Conservation (phyloP, 2,888 invertebrate genomes). For the Lomographa bimaculata region DNA sequence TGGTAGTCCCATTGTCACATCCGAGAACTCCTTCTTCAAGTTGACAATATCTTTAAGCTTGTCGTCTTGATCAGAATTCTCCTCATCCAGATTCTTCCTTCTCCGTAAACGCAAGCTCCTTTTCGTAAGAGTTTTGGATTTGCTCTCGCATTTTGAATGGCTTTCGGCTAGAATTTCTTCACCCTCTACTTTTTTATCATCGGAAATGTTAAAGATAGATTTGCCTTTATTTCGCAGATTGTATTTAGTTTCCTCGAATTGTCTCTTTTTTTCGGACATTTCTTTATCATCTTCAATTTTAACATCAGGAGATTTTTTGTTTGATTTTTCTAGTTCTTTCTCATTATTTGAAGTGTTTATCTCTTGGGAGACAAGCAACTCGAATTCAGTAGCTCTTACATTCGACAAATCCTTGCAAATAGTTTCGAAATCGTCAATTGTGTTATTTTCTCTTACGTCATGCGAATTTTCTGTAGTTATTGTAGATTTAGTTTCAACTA, state of each 20-base stretch:
- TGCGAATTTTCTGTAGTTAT: constrained; percentile 13
- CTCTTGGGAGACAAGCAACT: constrained; percentile 51
- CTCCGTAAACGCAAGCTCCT: constrained; percentile 55
- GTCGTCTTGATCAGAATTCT: constrained; percentile 37
- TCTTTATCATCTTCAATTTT: constrained; percentile 3
- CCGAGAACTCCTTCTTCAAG: constrained; percentile 66
- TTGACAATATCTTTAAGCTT: constrained; percentile 65
- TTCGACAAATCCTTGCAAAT: constrained; percentile 62
- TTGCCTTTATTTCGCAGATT: constrained; percentile 54
- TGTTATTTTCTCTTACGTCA: constrained; percentile 52
- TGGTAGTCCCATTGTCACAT: constrained; percentile 64
- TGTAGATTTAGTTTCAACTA: constrained; percentile 70
- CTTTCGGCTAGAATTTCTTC: constrained; percentile 43
- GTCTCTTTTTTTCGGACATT: constrained; percentile 12
- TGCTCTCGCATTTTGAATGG: constrained; percentile 44
- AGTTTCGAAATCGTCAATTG: constrained; percentile 67
- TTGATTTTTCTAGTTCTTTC: constrained; percentile 12
- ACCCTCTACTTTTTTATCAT: constrained; percentile 27
- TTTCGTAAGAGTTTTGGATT: constrained; percentile 42
- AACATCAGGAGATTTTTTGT: constrained; percentile 6
- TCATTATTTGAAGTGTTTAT: constrained; percentile 14
- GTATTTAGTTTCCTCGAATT: constrained; percentile 46
- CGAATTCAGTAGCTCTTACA: constrained; percentile 68
- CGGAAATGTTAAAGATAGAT: constrained; percentile 1
- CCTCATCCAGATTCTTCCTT: constrained; percentile 45